phyloP scores from a whole-genome alignment of 2,797 vertebrate species.

The Hozukius guyotensis region DNA sequence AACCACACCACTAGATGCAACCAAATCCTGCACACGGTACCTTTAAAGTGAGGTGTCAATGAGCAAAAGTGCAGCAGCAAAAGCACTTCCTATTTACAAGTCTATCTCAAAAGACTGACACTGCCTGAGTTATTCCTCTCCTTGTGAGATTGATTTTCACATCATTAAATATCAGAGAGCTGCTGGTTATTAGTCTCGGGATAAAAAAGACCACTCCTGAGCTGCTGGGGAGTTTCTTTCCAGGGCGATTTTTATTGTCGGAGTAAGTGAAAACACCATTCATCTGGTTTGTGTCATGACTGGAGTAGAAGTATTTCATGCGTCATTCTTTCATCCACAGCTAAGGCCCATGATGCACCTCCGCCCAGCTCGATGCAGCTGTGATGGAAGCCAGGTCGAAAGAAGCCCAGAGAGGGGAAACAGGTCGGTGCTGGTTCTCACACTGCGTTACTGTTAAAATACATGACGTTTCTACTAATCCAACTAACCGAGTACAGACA shows the following conservation, averaged over 20 bases:
- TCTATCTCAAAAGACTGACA: background rate
- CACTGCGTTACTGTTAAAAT: background rate
- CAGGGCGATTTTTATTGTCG: constrained; percentile 53
- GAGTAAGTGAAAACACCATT: constrained; percentile 71
- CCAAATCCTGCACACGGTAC: too few relatives aligned
- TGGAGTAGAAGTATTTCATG: constrained; percentile 66
- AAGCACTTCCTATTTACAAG: background rate
- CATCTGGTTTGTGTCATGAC: constrained; percentile 75
- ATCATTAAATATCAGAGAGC: constrained; percentile 13
- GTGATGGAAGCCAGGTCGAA: constrained; percentile 69
- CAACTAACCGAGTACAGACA: background rate
- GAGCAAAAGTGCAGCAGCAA: background rate
- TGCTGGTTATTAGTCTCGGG: constrained; percentile 13
- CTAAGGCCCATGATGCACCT: constrained; percentile 57
- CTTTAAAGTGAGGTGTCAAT: background rate
- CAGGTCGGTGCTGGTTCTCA: constrained; percentile 23
- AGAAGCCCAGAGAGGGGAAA: constrained; percentile 26
- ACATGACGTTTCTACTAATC: constrained; percentile 1
- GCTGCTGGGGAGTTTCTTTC: constrained; percentile 46
- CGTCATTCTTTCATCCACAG: constrained; percentile 72
- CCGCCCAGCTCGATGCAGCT: constrained; percentile 70
- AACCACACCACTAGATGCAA: too few relatives aligned
- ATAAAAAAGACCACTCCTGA: constrained; percentile 22
- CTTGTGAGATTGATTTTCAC: constrained; percentile 1
- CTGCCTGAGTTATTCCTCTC: background rate